Evolutionary conservation across 2,888 invertebrate genomes (phyloP).

Genomic region (Lepetodrilus schrolli): DNA sequence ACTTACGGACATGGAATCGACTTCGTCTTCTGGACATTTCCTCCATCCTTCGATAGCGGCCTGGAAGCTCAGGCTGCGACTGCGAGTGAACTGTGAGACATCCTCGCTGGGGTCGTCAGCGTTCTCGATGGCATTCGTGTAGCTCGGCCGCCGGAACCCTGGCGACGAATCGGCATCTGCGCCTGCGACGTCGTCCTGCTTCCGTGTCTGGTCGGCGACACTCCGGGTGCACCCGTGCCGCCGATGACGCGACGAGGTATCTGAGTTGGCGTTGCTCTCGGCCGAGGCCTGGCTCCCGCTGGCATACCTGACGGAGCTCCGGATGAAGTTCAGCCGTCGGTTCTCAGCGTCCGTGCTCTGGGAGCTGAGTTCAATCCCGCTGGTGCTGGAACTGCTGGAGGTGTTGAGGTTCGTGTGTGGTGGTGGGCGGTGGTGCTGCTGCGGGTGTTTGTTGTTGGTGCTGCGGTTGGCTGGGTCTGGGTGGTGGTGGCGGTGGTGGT

Average conservation of each 20-base stretch:
- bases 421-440: no score
- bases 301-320: conserved; percentile 35
- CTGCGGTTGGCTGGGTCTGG: conserved; percentile 30
- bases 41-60: conserved; percentile 59
- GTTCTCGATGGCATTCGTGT: conserved; percentile 18
- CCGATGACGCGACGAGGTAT: conserved; percentile 19
- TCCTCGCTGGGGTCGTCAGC: not conserved
- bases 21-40: conserved; percentile 30
- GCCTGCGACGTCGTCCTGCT: conserved; percentile 3
- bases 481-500: no score
- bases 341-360: conserved; percentile 41
- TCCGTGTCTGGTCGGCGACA: conserved; percentile 26
- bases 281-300: conserved; percentile 40
- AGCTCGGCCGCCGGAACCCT: conserved; percentile 6
- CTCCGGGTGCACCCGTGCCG: conserved; percentile 29
- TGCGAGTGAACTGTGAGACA: conserved; percentile 20
- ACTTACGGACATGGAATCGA: conserved; percentile 29
- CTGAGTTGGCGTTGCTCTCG: conserved; percentile 39
- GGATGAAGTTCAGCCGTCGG: conserved; percentile 40
- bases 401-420: conserved; percentile 44
- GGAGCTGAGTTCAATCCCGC: conserved; percentile 48
- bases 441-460: no score
- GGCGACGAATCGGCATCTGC: not conserved
- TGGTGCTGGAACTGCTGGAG: conserved; percentile 60
- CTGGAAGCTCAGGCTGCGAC: conserved; percentile 42